A percentile compares a stretch with the other conserved stretches of the same genome.
Conservation (phyloP, 2,113 vertebrate genomes). For the Willisornis vidua region DNA sequence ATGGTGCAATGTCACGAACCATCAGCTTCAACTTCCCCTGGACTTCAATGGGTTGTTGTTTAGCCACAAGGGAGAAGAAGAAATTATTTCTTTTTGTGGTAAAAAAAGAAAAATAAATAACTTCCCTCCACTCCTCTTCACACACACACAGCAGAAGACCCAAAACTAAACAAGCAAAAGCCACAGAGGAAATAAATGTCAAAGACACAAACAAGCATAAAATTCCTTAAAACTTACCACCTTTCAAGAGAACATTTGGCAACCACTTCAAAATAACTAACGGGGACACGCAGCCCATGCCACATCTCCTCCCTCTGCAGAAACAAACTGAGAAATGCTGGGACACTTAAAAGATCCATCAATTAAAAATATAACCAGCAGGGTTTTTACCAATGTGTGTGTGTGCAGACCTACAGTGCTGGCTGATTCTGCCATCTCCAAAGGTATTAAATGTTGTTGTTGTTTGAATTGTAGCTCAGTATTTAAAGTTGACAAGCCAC, state of each 20-base stretch:
- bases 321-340: not conserved
- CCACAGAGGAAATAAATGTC: not conserved
- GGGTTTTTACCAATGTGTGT: not conserved
- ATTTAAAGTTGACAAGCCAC: not conserved
- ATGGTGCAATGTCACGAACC: not conserved
- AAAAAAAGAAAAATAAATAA: constrained; percentile 25
- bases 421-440: not conserved
- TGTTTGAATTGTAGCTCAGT: not conserved
- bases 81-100: not conserved
- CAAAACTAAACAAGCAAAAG: not conserved
- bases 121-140: not conserved
- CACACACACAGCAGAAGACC: not conserved
- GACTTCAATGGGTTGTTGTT: not conserved
- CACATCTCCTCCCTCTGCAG: not conserved
- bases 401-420: not conserved
- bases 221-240: not conserved
- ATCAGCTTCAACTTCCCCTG: not conserved
- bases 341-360: not conserved
- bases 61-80: not conserved
- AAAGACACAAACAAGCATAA: not conserved
- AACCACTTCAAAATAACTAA: constrained; percentile 19
- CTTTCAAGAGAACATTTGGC: constrained; percentile 6
- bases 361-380: not conserved
- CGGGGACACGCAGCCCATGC: fast-evolving
- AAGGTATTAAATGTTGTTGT: not conserved